Base-by-base conservation (phyloP, 2,113 vertebrate genomes). In the Dissostichus mawsoni region DNA sequence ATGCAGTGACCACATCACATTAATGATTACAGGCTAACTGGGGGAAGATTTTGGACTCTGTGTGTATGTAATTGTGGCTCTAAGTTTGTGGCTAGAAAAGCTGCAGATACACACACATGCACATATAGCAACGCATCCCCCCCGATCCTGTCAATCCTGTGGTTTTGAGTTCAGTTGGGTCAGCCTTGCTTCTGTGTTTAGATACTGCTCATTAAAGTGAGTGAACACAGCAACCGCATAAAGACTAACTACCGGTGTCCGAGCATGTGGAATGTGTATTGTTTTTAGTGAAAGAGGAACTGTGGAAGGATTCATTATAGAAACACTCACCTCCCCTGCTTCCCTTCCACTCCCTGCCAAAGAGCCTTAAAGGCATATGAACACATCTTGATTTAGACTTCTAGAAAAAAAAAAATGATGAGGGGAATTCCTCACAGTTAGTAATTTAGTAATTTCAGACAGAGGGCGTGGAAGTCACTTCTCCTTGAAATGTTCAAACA, bases 381-480 rank as follows among this genome's bases (percentile, higher is more conserved):
- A 33, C 50, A 14, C 17, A 5, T 67, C 70, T 81, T 44, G 59
- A 83, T 80, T 84, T 82, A 76, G 55, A 84, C 47, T 45, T 13
- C 10, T 5, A 70, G 2, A n/a, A 76, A 78, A 75, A 78, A 73
- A 83, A 33, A 78, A 82, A 80, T 83, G 41, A 79, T 64, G n/a
- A 74, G 58, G 86, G 68, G 78, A 76, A 89, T 89, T 86, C 76
- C 78, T 90, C 63, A 55, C 63, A 84, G 88, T 76, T 61, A 69
- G 89, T 89, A 74, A 91, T 89, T 92, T 89, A 58, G 80, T 73
- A 58, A 76, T 76, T 91, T 90, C 83, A 88, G 86, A 84, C 61
- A 2, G 33, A 91, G 90, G 90, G 88, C 33, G 89, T 86, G 76
- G 83, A 66, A 74, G 76, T 81, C 63, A 52, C 57, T 65, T 84